These are phyloP conservation scores for Naja naja DNA, from an alignment of 2,113 vertebrate genomes.

Conservation along the genomic window DNA sequence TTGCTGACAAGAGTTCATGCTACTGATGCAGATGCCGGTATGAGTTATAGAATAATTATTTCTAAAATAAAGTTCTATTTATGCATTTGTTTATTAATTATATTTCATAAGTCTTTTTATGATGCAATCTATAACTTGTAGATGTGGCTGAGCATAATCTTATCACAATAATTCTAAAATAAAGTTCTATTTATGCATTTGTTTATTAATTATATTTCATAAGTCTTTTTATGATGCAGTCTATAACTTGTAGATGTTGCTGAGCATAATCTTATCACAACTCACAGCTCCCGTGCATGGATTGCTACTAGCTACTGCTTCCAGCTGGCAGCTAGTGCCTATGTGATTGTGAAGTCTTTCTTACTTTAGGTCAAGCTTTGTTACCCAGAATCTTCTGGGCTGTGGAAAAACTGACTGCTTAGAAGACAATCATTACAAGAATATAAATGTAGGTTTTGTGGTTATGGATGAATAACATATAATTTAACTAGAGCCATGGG, in stretches of 20 bases:
- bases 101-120: background rate
- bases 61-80: background rate
- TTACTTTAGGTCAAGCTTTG: background rate
- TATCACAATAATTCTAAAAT: background rate
- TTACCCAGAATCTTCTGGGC: background rate
- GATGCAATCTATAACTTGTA: background rate
- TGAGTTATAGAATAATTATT: background rate
- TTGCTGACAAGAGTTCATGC: constrained; percentile 87
- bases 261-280: background rate
- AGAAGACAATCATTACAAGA: background rate
- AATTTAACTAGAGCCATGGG: background rate
- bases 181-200: background rate
- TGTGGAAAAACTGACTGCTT: background rate
- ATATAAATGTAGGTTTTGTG: background rate
- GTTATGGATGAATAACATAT: background rate
- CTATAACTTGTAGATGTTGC: background rate
- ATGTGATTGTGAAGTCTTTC: background rate
- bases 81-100: background rate
- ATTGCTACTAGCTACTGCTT: background rate
- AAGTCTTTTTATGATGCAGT: background rate
- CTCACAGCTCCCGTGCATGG: background rate
- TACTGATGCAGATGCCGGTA: constrained; percentile 85
- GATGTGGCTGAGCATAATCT: background rate
- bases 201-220: background rate
- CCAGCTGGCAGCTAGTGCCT: background rate